phyloP scores from a whole-genome alignment of 2,797 vertebrate species.

The Crypturellus tataupa region DNA sequence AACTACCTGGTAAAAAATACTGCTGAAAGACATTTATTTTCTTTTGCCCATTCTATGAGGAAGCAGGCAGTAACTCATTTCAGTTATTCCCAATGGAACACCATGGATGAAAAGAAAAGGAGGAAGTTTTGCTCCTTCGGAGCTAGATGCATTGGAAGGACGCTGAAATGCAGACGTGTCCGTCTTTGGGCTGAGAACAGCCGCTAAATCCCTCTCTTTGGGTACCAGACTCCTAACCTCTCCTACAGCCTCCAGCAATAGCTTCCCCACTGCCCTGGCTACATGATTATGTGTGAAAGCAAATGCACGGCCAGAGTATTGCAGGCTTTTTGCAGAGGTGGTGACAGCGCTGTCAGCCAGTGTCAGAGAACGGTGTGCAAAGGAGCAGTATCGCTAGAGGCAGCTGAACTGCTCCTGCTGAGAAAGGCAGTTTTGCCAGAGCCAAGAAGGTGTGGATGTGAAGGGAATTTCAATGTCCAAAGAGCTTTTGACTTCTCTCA shows the following conservation, averaged over 20 bases:
- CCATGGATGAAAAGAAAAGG: background rate
- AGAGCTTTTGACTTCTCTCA: background rate
- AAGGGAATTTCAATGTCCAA: background rate
- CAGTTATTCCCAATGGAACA: background rate
- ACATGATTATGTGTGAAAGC: background rate
- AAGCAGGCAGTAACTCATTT: background rate
- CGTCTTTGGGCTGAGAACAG: background rate
- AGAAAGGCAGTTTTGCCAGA: background rate
- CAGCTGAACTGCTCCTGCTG: background rate
- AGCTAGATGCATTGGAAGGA: background rate
- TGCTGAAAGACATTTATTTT: background rate
- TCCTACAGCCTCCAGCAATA: background rate
- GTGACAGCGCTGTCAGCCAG: background rate
- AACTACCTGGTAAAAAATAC: slow-evolving; percentile 5
- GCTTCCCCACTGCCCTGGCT: background rate
- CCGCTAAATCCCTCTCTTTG: background rate
- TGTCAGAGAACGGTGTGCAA: accelerated
- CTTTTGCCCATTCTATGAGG: background rate
- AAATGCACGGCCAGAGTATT: background rate
- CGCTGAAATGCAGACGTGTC: accelerated
- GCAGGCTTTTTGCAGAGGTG: background rate
- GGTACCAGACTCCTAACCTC: background rate
- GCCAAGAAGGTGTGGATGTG: background rate
- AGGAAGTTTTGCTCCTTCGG: background rate
- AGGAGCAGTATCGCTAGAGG: background rate